Evolutionary conservation across 2,888 invertebrate genomes (phyloP).

Genomic region (Ophion slaviceki): DNA sequence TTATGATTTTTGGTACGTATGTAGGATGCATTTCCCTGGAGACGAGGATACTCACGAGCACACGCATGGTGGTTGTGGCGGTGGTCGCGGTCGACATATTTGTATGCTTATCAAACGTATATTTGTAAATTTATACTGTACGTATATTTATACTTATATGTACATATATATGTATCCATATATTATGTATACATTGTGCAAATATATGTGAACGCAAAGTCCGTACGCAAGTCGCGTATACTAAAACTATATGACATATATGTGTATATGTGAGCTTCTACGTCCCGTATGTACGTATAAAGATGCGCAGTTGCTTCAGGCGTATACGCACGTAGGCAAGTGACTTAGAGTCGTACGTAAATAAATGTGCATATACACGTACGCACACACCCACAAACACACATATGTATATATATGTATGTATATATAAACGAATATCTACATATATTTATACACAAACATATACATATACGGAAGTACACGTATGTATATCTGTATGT

Average conservation of each 20-base stretch:
- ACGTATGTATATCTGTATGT: slow-evolving; percentile 22
- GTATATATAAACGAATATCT: neutral
- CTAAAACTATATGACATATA: slow-evolving; percentile 55
- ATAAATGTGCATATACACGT: slow-evolving; percentile 12
- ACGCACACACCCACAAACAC: slow-evolving; percentile 59
- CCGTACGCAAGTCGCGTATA: slow-evolving; percentile 52
- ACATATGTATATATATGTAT: slow-evolving; percentile 1
- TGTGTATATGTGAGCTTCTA: neutral
- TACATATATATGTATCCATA: neutral
- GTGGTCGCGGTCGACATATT: slow-evolving; percentile 36
- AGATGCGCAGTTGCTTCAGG: slow-evolving; percentile 19
- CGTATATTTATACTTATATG: neutral
- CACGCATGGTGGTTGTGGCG: slow-evolving; percentile 72
- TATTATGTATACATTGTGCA: neutral
- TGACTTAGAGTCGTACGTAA: slow-evolving; percentile 31
- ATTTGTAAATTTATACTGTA: neutral
- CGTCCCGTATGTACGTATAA: neutral
- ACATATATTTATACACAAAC: neutral
- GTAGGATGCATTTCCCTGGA: neutral
- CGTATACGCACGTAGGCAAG: slow-evolving; percentile 36
- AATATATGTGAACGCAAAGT: slow-evolving; percentile 17
- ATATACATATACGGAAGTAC: neutral
- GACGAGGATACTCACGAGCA: slow-evolving; percentile 71
- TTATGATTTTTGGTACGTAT: slow-evolving; percentile 5
- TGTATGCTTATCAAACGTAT: slow-evolving; percentile 1